Conservation (phyloP, 2,113 vertebrate genomes). For the Barnardius zonarius region DNA sequence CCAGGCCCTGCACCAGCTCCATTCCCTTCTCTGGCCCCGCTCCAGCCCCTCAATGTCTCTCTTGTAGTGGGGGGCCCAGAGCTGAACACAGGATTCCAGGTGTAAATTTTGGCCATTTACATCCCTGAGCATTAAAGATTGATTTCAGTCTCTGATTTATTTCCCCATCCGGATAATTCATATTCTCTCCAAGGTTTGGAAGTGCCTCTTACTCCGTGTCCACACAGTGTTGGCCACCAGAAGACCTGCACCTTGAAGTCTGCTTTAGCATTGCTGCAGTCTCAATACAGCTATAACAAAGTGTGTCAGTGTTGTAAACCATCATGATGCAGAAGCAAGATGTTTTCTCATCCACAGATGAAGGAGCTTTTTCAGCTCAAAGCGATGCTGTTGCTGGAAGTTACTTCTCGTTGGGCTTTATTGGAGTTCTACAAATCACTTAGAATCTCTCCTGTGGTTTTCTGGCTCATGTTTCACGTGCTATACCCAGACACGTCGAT, state of each 20-base stretch:
- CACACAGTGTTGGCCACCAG: accelerated
- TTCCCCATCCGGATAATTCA: accelerated
- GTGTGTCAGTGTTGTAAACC: neutral
- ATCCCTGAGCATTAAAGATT: neutral
- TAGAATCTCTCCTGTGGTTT: neutral
- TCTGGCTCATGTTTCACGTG: neutral
- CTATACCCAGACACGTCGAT: neutral
- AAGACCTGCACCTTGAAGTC: neutral
- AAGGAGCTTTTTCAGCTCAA: neutral
- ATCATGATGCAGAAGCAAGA: neutral
- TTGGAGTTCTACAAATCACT: neutral
- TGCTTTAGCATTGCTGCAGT: neutral
- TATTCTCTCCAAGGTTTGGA: neutral
- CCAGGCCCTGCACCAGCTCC: neutral
- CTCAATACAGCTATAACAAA: neutral
- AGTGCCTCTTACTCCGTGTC: neutral
- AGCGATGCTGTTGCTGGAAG: neutral
- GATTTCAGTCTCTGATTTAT: neutral
- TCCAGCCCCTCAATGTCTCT: neutral
- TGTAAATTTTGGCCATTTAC: neutral
- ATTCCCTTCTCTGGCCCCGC: neutral
- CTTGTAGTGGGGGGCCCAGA: neutral
- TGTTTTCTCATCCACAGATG: neutral
- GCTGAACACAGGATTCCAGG: neutral
- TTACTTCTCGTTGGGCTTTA: neutral